Percentiles rank a stretch among this genome's conserved stretches.
Conservation (phyloP, 2,113 vertebrate genomes). For the Apaloderma vittatum region DNA sequence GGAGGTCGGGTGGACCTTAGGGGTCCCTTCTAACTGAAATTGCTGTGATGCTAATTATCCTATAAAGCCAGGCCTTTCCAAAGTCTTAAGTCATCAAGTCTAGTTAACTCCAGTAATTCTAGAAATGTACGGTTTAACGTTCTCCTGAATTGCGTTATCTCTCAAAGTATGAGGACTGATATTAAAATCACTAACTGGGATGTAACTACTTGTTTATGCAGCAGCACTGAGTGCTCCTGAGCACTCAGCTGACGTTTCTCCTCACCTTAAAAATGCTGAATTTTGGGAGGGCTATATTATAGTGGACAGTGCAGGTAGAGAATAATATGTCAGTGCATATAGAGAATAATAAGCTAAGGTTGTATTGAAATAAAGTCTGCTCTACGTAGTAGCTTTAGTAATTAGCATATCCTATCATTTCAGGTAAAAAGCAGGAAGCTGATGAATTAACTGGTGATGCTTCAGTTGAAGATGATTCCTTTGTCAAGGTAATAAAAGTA, state of each 20-base stretch:
- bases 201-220: background rate
- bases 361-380: background rate
- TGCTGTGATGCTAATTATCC: background rate
- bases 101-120: background rate
- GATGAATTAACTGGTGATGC: slow-evolving; percentile 87
- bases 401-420: slow-evolving; percentile 47
- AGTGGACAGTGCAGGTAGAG: background rate
- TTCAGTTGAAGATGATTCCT: slow-evolving; percentile 88
- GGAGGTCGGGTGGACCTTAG: background rate
- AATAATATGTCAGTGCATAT: background rate
- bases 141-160: background rate
- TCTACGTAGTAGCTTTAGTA: background rate
- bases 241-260: background rate
- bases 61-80: background rate
- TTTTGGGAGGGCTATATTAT: background rate
- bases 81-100: background rate
- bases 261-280: background rate
- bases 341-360: background rate
- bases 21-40: background rate
- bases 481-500: slow-evolving; percentile 87
- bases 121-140: background rate
- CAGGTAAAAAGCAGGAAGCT: slow-evolving; percentile 91
- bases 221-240: background rate
- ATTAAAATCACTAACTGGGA: background rate
- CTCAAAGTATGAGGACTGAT: background rate